Base-by-base conservation (phyloP, 2,888 invertebrate species). In the Dione juno region DNA sequence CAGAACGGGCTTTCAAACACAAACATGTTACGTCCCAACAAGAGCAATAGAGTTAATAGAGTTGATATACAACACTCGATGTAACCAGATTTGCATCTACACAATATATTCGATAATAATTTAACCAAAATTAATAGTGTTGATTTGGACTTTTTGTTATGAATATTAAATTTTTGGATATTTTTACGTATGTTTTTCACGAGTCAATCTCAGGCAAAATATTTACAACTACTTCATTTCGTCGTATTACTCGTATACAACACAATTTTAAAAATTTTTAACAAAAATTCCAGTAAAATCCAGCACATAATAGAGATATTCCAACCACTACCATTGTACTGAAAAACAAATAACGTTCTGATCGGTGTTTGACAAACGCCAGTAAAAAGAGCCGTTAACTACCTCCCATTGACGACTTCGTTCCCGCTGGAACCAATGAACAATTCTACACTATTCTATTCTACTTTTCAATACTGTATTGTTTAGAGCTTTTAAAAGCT, bases 331-430 rank as follows among this genome's bases (percentile, higher is more conserved):
- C 61, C 28, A 7, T 61, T 68, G 61, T 68, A 50, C 61, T 53
- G 16, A 52, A 61, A 68, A 63, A 68, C 68, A 68, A 63, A 68
- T 68, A 68, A 21, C 50, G 52, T 43, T 59, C 59, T 68, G 68
- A 68, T 68, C 68, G 61, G 52, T 61, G 52, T 68, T 68, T 68
- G 68, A 68, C 61, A 68, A 68, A 45, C 61, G 61, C 35, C 68
- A 45, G 41, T 61, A 63, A 68, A 68, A 68, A 63, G 67, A 67
- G 58, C 59, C 28, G 61, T 53, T 68, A 68, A 68, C 61, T 68
- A 68, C 59, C 61, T 43, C 19, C 43, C 61, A 68, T 68, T 68
- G 53, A 63, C 61, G 68, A 43, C 48, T 48, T 21, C 37, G 37
- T 28, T 37, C 45, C 45, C 64, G 64, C 14, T 50, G 50, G 37